Evolutionary conservation across 2,797 vertebrate species (phyloP).

Genomic region (Ctenopoma kingsleyae): DNA sequence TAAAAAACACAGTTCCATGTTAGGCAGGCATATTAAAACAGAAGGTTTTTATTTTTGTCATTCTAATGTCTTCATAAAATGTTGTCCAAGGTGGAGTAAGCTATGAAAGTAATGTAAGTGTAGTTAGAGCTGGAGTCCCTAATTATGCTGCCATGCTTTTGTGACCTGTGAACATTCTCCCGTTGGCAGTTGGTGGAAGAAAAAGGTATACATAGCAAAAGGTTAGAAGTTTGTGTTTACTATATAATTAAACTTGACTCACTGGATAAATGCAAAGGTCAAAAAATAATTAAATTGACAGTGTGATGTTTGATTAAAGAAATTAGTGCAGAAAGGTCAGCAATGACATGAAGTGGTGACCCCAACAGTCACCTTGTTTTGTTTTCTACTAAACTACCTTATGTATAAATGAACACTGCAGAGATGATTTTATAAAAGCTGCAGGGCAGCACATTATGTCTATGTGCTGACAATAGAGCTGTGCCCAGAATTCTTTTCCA

Average conservation of each 20-base stretch:
- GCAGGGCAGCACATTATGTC: neutral
- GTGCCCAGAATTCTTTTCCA: too few relatives aligned
- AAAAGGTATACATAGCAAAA: neutral
- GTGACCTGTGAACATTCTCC: neutral
- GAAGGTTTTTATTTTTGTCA: neutral
- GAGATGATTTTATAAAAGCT: neutral
- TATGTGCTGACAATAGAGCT: neutral
- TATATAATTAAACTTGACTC: neutral
- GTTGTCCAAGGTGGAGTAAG: neutral
- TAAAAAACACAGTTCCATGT: neutral
- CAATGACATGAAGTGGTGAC: neutral
- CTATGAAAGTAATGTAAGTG: neutral
- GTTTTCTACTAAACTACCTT: neutral
- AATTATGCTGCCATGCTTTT: neutral
- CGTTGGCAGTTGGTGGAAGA: neutral
- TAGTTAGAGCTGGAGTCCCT: neutral
- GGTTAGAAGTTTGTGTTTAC: neutral
- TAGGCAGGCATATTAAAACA: neutral
- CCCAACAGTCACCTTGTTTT: neutral
- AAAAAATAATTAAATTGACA: neutral
- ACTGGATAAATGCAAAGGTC: neutral
- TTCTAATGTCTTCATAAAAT: neutral
- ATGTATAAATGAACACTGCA: neutral
- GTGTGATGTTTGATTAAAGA: neutral
- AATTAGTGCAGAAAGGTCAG: conserved; percentile 1